Conservation (phyloP, 2,888 invertebrate genomes). For the Autographa pulchrina region DNA sequence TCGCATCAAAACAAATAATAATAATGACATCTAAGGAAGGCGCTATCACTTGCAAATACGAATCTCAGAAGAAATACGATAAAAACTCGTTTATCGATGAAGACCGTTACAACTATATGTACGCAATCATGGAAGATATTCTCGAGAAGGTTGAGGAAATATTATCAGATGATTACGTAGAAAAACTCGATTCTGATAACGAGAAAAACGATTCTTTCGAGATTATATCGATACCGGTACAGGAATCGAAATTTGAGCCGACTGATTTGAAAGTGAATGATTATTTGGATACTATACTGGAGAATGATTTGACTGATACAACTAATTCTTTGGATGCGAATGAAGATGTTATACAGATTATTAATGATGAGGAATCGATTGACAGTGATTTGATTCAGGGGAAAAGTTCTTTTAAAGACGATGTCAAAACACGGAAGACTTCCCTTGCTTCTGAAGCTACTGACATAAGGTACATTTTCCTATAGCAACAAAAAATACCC, state of each 20-base stretch:
- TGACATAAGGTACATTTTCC: conserved; percentile 64
- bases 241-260: conserved; percentile 45
- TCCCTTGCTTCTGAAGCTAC: conserved; percentile 46
- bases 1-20: conserved; percentile 80
- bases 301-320: conserved; percentile 67
- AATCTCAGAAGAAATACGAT: conserved; percentile 27
- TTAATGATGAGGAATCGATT: conserved; percentile 61
- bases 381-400: conserved; percentile 70
- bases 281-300: conserved; percentile 76
- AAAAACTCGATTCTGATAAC: conserved; percentile 53
- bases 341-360: conserved; percentile 64
- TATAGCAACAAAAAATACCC: no score
- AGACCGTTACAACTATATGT: conserved; percentile 60
- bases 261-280: conserved; percentile 64
- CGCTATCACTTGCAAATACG: conserved; percentile 68
- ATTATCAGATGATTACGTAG: conserved; percentile 20
- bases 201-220: conserved; percentile 73
- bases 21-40: conserved; percentile 77
- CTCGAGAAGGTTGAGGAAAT: conserved; percentile 75
- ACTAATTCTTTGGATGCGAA: conserved; percentile 56
- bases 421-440: conserved; percentile 43
- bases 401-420: background rate
- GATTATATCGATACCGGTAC: conserved; percentile 69
- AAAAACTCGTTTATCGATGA: conserved; percentile 16
- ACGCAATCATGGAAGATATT: conserved; percentile 73